Conservation (phyloP, 2,888 invertebrate genomes). For the Chydorus sphaericus region DNA sequence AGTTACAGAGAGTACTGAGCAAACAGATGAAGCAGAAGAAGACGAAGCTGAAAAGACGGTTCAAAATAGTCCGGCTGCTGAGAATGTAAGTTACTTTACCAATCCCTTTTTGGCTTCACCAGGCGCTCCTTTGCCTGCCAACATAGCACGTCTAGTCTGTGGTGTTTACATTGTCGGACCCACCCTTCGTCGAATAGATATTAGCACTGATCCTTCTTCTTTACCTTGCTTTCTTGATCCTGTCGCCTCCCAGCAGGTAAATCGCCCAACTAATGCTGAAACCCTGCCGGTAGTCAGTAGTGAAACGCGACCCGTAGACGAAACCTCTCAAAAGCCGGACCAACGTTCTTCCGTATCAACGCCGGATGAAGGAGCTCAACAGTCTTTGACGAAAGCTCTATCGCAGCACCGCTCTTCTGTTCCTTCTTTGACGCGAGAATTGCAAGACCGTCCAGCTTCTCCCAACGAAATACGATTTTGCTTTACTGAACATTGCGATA, state of each 20-base stretch:
- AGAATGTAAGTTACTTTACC: too few relatives aligned
- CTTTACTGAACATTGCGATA: too few relatives aligned
- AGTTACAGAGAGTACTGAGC: neutral
- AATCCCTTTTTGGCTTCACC: neutral
- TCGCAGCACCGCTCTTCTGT: neutral
- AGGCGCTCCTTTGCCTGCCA: neutral
- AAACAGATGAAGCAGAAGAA: slow-evolving; percentile 1
- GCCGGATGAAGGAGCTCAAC: neutral
- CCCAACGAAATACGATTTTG: neutral
- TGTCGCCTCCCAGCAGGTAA: neutral
- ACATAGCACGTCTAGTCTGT: slow-evolving; percentile 2
- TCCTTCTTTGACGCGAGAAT: neutral
- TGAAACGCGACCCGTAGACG: slow-evolving; percentile 5
- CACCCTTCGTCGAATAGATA: slow-evolving; percentile 4
- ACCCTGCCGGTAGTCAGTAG: neutral
- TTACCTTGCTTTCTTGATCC: neutral
- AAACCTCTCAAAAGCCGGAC: neutral
- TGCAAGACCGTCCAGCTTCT: neutral
- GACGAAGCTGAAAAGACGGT: neutral
- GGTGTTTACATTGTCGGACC: slow-evolving; percentile 7
- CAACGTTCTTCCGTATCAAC: neutral
- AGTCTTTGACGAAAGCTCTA: neutral
- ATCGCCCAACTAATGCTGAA: neutral
- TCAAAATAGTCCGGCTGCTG: neutral
- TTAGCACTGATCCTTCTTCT: slow-evolving; percentile 1